Evolutionary conservation across 2,888 invertebrate species (phyloP), one percentile per base, ranked within the genome.

Genomic region (Lottia scabra): DNA sequence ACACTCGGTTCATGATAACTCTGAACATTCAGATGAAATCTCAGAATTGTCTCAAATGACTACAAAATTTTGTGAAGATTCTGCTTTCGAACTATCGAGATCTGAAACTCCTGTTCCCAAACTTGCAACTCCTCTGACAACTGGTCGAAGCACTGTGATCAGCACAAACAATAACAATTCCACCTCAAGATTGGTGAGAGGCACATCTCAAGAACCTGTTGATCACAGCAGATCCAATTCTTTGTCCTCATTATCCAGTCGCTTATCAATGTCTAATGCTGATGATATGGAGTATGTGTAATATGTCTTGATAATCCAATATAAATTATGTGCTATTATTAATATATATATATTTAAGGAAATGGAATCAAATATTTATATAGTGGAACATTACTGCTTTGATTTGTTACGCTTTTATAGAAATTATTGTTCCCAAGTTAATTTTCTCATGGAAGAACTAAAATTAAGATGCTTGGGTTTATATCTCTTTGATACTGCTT

Each of bases 41-140:
- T 62, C 71, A 1, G 70, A 72, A 13, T 44, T 75, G 19, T 62
- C 67, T 16, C 70, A 38, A 12, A 16, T 67, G 19, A 65, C 65
- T 56, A 70, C 70, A 6, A 74, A 73, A 43, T 69, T 74, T 56
- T 77, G 73, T 16, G 81, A 81, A 56, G 73, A 75, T 26, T 73
- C 73, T 56, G 77, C 72, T 64, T 72, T 64, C 69, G 78, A 68
- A 75, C 75, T 27, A 73, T 78, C 77, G 30, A 75, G 81, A 27
- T 75, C 75, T 1, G 83, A 86, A 67, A 83, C 83, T 0, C 83
- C 82, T 0, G 81, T 81, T 30, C 84, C 82, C 12, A 84, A 83
- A 73, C 48, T 85, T 66, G 80, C 82, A 30, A 83, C 81, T n/a
- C 86, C 86, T 8, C 73, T 86, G 16, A 84, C 83, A 16, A 86